These are phyloP conservation scores for Acanthoscelides obtectus DNA, from an alignment of 2,888 invertebrate genomes.

Conservation along the genomic window DNA sequence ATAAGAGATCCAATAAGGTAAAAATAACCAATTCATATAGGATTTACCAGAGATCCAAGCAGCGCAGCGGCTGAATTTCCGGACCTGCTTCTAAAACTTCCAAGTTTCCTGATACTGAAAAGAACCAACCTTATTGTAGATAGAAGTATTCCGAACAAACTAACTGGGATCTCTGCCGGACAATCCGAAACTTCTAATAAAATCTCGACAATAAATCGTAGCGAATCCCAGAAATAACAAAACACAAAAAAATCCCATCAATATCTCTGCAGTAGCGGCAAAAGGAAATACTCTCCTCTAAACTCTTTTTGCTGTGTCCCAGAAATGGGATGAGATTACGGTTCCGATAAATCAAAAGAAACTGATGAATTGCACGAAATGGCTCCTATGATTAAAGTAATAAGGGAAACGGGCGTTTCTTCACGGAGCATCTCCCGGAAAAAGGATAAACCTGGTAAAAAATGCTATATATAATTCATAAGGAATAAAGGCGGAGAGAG, in stretches of 20 bases:
- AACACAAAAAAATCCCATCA: slow-evolving; percentile 4
- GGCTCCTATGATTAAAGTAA: slow-evolving; percentile 50
- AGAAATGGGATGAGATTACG: slow-evolving; percentile 21
- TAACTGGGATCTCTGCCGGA: neutral
- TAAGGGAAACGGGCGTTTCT: slow-evolving; percentile 45
- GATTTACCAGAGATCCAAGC: neutral
- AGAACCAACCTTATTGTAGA: neutral
- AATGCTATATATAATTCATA: slow-evolving; percentile 48
- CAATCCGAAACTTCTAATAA: slow-evolving; percentile 4
- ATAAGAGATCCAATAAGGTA: neutral
- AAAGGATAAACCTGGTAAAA: slow-evolving; percentile 43
- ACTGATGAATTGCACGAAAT: slow-evolving; percentile 48
- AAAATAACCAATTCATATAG: neutral
- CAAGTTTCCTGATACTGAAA: neutral
- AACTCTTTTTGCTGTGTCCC: slow-evolving; percentile 15
- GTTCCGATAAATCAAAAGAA: slow-evolving; percentile 40
- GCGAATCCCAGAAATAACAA: slow-evolving; percentile 6
- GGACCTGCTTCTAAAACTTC: neutral
- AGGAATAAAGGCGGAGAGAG: slow-evolving; percentile 37
- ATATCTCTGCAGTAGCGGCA: slow-evolving; percentile 2
- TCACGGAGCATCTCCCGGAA: slow-evolving; percentile 14
- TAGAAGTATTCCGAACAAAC: slow-evolving; percentile 3
- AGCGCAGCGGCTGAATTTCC: neutral
- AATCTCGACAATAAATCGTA: slow-evolving; percentile 7
- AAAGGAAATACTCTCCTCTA: slow-evolving; percentile 17